phyloP scores from a whole-genome alignment of 53 echinoderm and acorn worm genomes.

The Paracentrotus lividus region DNA sequence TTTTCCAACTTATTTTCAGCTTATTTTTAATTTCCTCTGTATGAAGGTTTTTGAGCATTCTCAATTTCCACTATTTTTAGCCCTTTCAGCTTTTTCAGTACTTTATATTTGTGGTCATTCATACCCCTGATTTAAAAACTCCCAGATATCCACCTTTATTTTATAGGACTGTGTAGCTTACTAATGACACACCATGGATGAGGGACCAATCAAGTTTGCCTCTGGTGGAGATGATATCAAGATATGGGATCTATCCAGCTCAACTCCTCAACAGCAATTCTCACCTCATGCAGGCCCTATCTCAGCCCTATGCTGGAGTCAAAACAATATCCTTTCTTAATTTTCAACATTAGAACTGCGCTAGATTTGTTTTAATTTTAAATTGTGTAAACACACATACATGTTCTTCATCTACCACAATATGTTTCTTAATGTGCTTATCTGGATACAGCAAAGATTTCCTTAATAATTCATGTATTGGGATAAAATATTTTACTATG shows the following conservation, averaged over 20 bases:
- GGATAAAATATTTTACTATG: no score
- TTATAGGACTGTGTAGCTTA: neutral
- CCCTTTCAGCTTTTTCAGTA: neutral
- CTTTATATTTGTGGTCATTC: neutral
- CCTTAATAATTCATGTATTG: no score
- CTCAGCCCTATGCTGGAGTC: slow-evolving; percentile 90
- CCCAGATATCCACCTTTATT: neutral
- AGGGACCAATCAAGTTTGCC: slow-evolving; percentile 79
- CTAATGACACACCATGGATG: slow-evolving; percentile 37
- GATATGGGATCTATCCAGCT: slow-evolving; percentile 86
- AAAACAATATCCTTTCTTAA: slow-evolving; percentile 96
- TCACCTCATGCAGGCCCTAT: slow-evolving; percentile 82
- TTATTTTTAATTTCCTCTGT: neutral
- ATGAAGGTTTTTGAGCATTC: neutral
- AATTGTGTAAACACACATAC: no score
- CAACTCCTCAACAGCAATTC: slow-evolving; percentile 81
- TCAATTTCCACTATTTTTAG: neutral
- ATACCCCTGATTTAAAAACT: no score
- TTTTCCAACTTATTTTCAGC: no score
- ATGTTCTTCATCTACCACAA: no score
- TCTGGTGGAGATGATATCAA: slow-evolving; percentile 97
- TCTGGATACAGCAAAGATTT: no score
- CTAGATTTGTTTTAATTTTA: no score
- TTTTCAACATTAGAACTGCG: slow-evolving; percentile 43
- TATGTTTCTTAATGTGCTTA: no score